Conservation (phyloP, 2,888 invertebrate species). For the Ypsolopha sequella region DNA sequence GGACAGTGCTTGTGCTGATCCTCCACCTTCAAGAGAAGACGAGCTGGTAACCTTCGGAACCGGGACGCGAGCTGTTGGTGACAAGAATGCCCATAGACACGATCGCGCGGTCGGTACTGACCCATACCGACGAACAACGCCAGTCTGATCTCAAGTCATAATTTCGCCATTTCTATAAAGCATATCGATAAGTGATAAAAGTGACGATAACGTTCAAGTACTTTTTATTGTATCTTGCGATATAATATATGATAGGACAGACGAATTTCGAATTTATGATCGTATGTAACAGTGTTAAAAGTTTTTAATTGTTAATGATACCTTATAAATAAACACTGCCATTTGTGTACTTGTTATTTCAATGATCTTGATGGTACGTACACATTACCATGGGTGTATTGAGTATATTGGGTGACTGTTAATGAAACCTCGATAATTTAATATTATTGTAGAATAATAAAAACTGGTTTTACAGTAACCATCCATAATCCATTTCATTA, state of each 20-base stretch:
- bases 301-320: slow-evolving; percentile 52
- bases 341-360: slow-evolving; percentile 40
- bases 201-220: slow-evolving; percentile 42
- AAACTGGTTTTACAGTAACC: no score
- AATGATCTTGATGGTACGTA: no score
- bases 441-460: no score
- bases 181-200: slow-evolving; percentile 63
- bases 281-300: slow-evolving; percentile 16
- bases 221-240: slow-evolving; percentile 22
- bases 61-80: slow-evolving; percentile 46
- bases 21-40: slow-evolving; percentile 73
- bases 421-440: no score
- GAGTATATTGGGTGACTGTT: no score
- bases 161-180: slow-evolving; percentile 32
- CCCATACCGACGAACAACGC: slow-evolving; percentile 71
- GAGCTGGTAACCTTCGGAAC: slow-evolving; percentile 80
- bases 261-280: slow-evolving; percentile 58
- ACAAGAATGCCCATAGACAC: slow-evolving; percentile 38
- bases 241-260: slow-evolving; percentile 2
- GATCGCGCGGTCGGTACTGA: slow-evolving; percentile 66
- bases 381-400: no score
- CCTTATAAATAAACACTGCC: slow-evolving; percentile 66
- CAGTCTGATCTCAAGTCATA: slow-evolving; percentile 55
- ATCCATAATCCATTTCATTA: no score
- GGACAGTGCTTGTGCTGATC: slow-evolving; percentile 75